Base-by-base conservation (phyloP, 1,140 invertebrate genomes). In the Drosophila subpulchrella region DNA sequence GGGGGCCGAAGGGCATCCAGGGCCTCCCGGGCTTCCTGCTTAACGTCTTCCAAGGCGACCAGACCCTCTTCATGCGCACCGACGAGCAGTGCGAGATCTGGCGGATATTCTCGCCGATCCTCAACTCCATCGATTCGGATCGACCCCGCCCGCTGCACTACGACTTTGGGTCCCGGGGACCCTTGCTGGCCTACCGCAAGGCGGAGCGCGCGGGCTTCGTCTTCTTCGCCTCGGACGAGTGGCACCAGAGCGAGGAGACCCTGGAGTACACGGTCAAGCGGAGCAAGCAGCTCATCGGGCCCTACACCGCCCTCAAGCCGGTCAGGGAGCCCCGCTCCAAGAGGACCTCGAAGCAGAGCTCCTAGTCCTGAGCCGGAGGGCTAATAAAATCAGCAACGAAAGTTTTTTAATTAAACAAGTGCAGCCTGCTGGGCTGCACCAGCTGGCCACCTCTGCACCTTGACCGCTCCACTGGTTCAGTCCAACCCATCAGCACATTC, bases 391-490 rank as follows among this genome's bases (percentile, higher is more conserved):
- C 20, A 42, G 48, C 44, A 38, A 62, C 34, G 13, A 76, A 90
- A 89, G 77, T 81, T 89, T 90, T 89, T 90, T 89, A 89, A 89
- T 89, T 89, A 84, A 89, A 57, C 73, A 30, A 62, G 48, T 63
- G 58, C 65, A 30, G 38, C 36, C 36, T 46, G 20, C 24, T 20
- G 20, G 20, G 20, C 20, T 30, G 54, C 72, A 61, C 34, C 70
- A 70, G 47, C 27, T 70, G 63, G 48, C 50, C 38, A 38, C 7
- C 36, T 39, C 42, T 63, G 61, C 48, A 70, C 57, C 68, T 67
- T 74, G 60, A 57, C 56, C 55, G 58, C 56, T 65, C 57, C 55
- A 50, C 47, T 30, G 15, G 42, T 30, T 54, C 46, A 32, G 65
- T 15, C 47, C 17, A 46, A 66, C 39, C 70, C 65, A 72, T 71